Evolutionary conservation across 2,888 invertebrate species (phyloP), one percentile per base, ranked within the genome.

Genomic region (Drosophila recens): DNA sequence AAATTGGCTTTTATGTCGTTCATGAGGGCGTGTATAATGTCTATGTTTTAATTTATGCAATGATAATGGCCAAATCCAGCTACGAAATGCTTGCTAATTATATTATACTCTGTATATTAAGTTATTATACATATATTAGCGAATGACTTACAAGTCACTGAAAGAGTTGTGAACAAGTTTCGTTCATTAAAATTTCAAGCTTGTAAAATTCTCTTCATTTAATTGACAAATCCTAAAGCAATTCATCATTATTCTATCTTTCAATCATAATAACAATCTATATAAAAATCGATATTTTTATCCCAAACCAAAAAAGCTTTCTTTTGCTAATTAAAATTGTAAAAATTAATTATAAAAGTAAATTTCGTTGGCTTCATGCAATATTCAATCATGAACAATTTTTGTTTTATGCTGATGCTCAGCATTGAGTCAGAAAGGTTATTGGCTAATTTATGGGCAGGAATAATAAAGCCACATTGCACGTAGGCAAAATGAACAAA

Each of bases 401-500:
- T 30, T 10, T 23, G 34, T 43, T 46, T 38, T 15, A 33, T 40
- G 45, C 52, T 17, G 48, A 10, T 53, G 49, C 51, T 73, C 10
- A 11, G 23, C 27, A 30, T 48, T 67, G 72, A 72, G 59, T 59
- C 52, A 49, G 48, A 48, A 42, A 43, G 57, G 75, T 69, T 56
- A 58, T 65, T 54, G 65, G 61, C 71, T 75, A 53, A 79, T 79
- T 76, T 74, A 59, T 54, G 69, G 53, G 11, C 59, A 66, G 67
- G 68, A 80, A 81, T 68, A 79, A 83, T 72, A 71, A 76, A 76
- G 81, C 84, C 66, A 62, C 87, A 74, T 70, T 63, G 76, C 87
- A 84, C 82, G 82, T 83, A 87, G 84, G 64, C 87, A 68, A 80
- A 80, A 70, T 89, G 75, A 84, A 74, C 87, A 89, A 85, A 85